Conservation (phyloP, 2,888 invertebrate species). For the Eulithis prunata region DNA sequence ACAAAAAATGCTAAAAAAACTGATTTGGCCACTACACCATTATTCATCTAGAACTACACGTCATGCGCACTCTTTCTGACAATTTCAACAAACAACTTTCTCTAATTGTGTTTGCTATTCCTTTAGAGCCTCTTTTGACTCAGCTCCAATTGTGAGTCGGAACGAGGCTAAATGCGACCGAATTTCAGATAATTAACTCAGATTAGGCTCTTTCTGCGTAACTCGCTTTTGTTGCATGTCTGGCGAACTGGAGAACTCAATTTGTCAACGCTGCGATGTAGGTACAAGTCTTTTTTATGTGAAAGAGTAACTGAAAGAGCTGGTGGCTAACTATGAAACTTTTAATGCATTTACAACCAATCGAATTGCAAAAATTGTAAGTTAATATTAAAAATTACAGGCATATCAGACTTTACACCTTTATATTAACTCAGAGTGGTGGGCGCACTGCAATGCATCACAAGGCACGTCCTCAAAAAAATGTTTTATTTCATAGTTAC, state of each 20-base stretch:
- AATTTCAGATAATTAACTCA: slow-evolving; percentile 81
- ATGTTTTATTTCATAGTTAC: too few relatives aligned
- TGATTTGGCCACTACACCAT: neutral
- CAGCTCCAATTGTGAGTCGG: slow-evolving; percentile 73
- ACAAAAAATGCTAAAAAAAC: neutral
- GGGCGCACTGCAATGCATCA: too few relatives aligned
- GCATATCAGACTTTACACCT: too few relatives aligned
- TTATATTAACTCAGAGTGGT: too few relatives aligned
- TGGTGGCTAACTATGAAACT: too few relatives aligned
- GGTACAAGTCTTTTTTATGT: too few relatives aligned
- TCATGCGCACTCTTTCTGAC: slow-evolving; percentile 72
- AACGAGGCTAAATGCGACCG: slow-evolving; percentile 78
- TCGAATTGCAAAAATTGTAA: too few relatives aligned
- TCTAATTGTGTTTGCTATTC: slow-evolving; percentile 80
- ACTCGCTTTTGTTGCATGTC: slow-evolving; percentile 70
- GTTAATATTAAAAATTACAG: too few relatives aligned
- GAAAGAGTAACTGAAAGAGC: too few relatives aligned
- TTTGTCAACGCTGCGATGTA: slow-evolving; percentile 22
- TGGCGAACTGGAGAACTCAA: slow-evolving; percentile 36
- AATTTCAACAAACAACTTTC: slow-evolving; percentile 73
- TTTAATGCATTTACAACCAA: too few relatives aligned
- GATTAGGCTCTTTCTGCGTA: slow-evolving; percentile 74
- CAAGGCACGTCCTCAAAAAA: too few relatives aligned
- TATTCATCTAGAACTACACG: slow-evolving; percentile 40
- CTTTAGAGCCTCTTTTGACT: slow-evolving; percentile 78